phyloP scores from a whole-genome alignment of 2,113 vertebrate species.

The Cyprinodon tularosa region DNA sequence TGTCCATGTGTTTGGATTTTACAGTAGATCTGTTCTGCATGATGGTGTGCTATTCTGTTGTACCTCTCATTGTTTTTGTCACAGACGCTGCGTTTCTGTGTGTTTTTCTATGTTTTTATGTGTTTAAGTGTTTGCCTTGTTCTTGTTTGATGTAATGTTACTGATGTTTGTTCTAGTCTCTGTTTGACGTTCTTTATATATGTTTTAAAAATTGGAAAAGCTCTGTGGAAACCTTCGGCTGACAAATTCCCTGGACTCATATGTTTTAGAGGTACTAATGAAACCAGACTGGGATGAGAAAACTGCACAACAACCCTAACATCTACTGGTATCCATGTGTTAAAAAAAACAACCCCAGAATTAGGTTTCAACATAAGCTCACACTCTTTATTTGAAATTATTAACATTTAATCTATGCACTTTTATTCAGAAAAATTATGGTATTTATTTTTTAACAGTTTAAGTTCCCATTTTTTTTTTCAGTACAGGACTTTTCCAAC shows the following conservation, averaged over 20 bases:
- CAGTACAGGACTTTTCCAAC: no score
- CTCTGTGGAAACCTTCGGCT: neutral
- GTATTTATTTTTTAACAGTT: no score
- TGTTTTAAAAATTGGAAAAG: neutral
- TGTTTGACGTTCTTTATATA: neutral
- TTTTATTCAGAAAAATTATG: no score
- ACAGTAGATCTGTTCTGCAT: conserved; percentile 81
- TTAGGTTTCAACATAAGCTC: no score
- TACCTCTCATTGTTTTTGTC: conserved; percentile 16
- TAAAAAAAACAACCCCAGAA: no score
- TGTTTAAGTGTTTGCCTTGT: conserved; percentile 30
- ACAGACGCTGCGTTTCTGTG: neutral
- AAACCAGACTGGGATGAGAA: no score
- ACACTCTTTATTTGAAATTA: no score
- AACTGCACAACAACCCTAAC: no score
- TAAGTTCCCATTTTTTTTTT: no score
- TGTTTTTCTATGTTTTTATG: neutral
- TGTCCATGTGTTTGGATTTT: conserved; percentile 29
- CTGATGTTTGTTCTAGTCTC: neutral
- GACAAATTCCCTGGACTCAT: neutral
- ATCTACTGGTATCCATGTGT: no score
- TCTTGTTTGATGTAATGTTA: neutral
- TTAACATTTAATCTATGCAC: no score
- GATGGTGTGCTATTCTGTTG: conserved; percentile 25
- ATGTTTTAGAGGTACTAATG: no score